phyloP scores from a whole-genome alignment of 2,797 vertebrate species.

The Decapterus maruadsi region DNA sequence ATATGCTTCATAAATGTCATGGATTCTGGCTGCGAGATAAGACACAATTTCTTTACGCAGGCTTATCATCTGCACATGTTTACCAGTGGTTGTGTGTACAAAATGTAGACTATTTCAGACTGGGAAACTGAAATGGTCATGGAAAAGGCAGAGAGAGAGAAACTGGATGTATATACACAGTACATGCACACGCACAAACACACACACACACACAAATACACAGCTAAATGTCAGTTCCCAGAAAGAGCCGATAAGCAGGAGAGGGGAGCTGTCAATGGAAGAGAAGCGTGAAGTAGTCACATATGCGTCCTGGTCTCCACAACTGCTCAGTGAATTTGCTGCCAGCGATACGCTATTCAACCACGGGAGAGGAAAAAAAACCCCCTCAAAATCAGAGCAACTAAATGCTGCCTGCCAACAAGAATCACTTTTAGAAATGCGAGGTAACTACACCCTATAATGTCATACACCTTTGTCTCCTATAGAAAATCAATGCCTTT shows the following conservation, averaged over 20 bases:
- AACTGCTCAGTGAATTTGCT: constrained; percentile 50
- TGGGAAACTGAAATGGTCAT: constrained; percentile 10
- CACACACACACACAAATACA: constrained; percentile 10
- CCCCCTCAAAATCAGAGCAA: constrained; percentile 29
- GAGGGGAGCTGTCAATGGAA: constrained; percentile 59
- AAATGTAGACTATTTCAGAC: constrained; percentile 5
- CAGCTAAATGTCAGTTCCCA: constrained; percentile 51
- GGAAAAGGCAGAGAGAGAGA: not conserved
- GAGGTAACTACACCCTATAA: constrained; percentile 31
- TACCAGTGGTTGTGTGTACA: constrained; percentile 1
- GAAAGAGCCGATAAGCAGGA: constrained; percentile 54
- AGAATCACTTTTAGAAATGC: constrained; percentile 32
- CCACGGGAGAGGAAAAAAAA: constrained; percentile 7
- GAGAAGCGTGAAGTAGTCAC: constrained; percentile 57
- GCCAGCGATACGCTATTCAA: constrained; percentile 43
- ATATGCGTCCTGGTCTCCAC: constrained; percentile 44
- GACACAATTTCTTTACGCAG: constrained; percentile 9
- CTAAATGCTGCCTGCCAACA: constrained; percentile 67
- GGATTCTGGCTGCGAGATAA: constrained; percentile 23
- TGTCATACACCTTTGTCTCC: constrained; percentile 2
- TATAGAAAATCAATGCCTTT: constrained; percentile 53
- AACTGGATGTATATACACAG: not conserved
- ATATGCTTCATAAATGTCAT: constrained; percentile 11
- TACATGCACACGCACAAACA: constrained; percentile 1
- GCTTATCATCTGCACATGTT: constrained; percentile 19